Conservation (phyloP, 2,113 vertebrate genomes). For the Ammodytes dubius region DNA sequence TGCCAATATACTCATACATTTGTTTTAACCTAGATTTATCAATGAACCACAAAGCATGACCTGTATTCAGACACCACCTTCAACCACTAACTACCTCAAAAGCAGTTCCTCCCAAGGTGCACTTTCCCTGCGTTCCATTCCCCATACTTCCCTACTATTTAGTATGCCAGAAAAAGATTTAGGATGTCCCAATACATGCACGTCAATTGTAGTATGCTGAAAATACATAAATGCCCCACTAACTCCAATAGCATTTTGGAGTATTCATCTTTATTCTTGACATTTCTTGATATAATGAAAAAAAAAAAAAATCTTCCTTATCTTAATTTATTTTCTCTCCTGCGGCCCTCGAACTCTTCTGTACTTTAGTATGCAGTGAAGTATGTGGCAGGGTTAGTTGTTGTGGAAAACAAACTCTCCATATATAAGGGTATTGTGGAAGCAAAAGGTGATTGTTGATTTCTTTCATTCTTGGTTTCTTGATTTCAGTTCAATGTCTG, state of each 20-base stretch:
- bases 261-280: too few relatives aligned
- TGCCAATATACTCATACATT: not conserved
- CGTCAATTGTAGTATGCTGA: too few relatives aligned
- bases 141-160: too few relatives aligned
- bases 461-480: not conserved
- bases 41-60: not conserved
- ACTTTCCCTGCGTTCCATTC: not conserved
- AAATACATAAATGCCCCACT: too few relatives aligned
- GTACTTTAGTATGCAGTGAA: too few relatives aligned
- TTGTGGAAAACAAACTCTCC: not conserved
- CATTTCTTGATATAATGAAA: too few relatives aligned
- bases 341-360: too few relatives aligned
- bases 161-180: too few relatives aligned
- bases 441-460: not conserved
- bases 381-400: not conserved
- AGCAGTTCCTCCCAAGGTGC: not conserved
- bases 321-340: too few relatives aligned
- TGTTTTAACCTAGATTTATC: not conserved
- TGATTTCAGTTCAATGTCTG: not conserved
- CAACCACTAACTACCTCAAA: not conserved
- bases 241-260: too few relatives aligned
- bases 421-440: not conserved
- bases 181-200: too few relatives aligned
- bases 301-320: too few relatives aligned
- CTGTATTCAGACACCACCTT: not conserved